Evolutionary conservation across 2,797 vertebrate species (phyloP).

Genomic region (Gephyroberyx darwinii): DNA sequence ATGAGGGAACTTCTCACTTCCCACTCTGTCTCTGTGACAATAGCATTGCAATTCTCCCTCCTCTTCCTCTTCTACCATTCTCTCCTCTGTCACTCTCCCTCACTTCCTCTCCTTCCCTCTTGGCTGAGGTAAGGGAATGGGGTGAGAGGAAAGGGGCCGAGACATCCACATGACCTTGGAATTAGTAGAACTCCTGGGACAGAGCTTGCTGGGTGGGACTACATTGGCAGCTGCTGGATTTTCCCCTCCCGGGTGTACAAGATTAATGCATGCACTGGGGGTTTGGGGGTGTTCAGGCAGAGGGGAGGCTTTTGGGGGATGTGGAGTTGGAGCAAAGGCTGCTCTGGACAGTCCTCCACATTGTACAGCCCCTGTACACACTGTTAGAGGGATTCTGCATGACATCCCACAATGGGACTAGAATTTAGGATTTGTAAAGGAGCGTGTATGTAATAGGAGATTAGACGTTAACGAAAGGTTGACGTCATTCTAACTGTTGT

Average conservation of each 20-base stretch:
- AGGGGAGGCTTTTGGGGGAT: conserved; percentile 30
- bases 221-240: conserved; percentile 77
- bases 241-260: conserved; percentile 74
- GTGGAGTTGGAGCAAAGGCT: conserved; percentile 41
- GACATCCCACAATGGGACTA: conserved; percentile 3
- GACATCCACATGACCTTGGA: conserved; percentile 79
- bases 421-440: background rate
- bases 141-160: conserved; percentile 60
- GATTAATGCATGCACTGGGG: conserved; percentile 73
- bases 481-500: conserved; percentile 4
- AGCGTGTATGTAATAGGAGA: conserved; percentile 3
- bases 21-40: conserved; percentile 39
- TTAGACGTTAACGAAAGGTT: conserved; percentile 1
- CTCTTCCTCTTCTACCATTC: conserved; percentile 19
- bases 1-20: conserved; percentile 37
- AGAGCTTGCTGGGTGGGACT: conserved; percentile 79
- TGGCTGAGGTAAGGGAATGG: conserved; percentile 60
- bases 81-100: conserved; percentile 13
- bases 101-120: conserved; percentile 44
- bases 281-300: conserved; percentile 51
- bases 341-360: conserved; percentile 44
- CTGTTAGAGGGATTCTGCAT: conserved; percentile 20
- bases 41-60: conserved; percentile 43
- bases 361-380: conserved; percentile 10
- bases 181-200: conserved; percentile 82